A percentile compares a stretch with the other conserved stretches of the same genome.
Conservation (phyloP, 2,888 invertebrate species). For the Meloe dianella region DNA sequence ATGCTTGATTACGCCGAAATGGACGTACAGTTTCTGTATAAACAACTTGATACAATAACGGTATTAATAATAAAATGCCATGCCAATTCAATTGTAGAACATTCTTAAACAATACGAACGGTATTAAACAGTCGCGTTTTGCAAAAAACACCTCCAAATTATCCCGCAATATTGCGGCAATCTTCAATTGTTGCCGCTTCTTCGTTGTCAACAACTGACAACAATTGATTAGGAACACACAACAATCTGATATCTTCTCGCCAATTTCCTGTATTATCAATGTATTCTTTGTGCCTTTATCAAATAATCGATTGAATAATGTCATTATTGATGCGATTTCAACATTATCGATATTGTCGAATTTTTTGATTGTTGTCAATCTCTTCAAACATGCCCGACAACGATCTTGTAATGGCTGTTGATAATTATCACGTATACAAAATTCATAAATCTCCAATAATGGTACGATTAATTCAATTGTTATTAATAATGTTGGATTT, state of each 20-base stretch:
- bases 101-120: conserved; percentile 70
- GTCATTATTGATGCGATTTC: conserved; percentile 64
- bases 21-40: conserved; percentile 68
- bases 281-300: conserved; percentile 69
- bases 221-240: conserved; percentile 70
- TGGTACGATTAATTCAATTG: conserved; percentile 73
- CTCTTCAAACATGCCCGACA: conserved; percentile 68
- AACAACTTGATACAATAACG: conserved; percentile 65
- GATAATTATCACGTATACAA: conserved; percentile 72
- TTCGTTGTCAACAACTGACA: conserved; percentile 62
- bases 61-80: conserved; percentile 67
- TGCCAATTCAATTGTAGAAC: conserved; percentile 71
- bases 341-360: conserved; percentile 62
- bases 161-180: conserved; percentile 63
- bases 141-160: conserved; percentile 67
- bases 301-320: conserved; percentile 65
- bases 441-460: conserved; percentile 73
- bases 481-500: conserved; percentile 70
- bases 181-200: conserved; percentile 56
- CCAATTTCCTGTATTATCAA: conserved; percentile 71
- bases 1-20: conserved; percentile 71
- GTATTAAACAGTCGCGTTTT: conserved; percentile 69
- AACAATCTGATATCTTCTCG: conserved; percentile 68
- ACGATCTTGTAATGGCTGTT: conserved; percentile 70
- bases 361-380: conserved; percentile 67